Evolutionary conservation across 2,797 vertebrate species (phyloP).

Genomic region (Crenuchus spilurus): DNA sequence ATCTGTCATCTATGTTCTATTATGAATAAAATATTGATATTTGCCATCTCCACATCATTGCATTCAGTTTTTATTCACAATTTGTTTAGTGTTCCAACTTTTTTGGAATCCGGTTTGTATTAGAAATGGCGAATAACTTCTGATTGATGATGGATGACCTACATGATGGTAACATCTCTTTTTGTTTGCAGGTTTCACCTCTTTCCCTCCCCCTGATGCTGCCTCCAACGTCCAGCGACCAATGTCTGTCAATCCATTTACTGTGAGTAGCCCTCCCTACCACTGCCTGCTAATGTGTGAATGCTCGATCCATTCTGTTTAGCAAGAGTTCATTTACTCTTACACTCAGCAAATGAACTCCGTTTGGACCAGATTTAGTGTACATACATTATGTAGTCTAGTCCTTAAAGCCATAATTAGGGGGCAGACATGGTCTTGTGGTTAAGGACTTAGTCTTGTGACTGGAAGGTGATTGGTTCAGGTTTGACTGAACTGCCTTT

Average conservation of each 20-base stretch:
- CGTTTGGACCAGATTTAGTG: background rate
- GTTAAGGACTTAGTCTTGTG: too few species aligned
- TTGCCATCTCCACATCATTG: too few species aligned
- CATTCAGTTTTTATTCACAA: too few species aligned
- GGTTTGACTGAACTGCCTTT: too few species aligned
- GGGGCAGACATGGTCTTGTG: too few species aligned
- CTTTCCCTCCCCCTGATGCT: conserved; percentile 72
- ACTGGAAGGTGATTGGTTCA: too few species aligned
- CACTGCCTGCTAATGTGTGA: conserved; percentile 1
- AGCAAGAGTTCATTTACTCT: background rate
- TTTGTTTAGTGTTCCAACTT: too few species aligned
- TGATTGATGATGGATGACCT: background rate
- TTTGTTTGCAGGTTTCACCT: conserved; percentile 70
- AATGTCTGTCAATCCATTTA: conserved; percentile 83
- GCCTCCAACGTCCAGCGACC: conserved; percentile 75
- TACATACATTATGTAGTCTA: too few species aligned
- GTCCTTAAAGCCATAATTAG: too few species aligned
- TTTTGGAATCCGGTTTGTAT: too few species aligned
- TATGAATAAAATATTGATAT: too few species aligned
- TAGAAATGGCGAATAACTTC: background rate
- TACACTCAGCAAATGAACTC: background rate
- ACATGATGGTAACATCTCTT: conserved; percentile 1
- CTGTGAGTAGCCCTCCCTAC: conserved; percentile 69
- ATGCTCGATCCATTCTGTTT: background rate
- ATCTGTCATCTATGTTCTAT: too few species aligned